phyloP scores from a whole-genome alignment of 2,797 vertebrate species.

The Artibeus jamaicensis region DNA sequence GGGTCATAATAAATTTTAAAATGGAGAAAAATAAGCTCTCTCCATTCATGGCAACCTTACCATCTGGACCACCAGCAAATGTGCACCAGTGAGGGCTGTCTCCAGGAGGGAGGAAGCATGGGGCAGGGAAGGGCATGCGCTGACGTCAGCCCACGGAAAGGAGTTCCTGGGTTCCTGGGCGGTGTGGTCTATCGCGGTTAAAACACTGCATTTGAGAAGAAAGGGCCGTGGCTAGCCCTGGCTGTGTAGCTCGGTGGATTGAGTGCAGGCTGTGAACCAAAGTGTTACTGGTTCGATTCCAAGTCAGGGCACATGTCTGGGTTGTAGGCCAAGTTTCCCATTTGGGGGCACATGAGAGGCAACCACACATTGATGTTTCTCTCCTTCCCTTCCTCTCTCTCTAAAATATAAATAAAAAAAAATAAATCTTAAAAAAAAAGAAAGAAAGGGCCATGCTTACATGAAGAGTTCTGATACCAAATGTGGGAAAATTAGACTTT shows the following conservation, averaged over 20 bases:
- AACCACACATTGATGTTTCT: no score
- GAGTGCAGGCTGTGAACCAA: no score
- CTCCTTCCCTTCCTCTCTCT: no score
- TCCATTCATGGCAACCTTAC: not conserved
- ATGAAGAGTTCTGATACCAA: fast-evolving
- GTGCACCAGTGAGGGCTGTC: not conserved
- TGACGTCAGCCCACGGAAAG: not conserved
- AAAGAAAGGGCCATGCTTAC: not conserved
- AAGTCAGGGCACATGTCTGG: no score
- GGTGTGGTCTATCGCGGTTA: not conserved
- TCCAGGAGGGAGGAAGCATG: not conserved
- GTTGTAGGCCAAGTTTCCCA: no score
- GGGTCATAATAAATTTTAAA: not conserved
- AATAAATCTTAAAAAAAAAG: no score
- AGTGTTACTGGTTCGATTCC: no score
- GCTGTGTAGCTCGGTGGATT: no score
- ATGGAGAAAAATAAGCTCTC: not conserved
- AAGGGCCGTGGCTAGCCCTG: no score
- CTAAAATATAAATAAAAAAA: no score
- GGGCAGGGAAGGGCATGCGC: not conserved
- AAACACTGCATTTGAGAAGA: not conserved
- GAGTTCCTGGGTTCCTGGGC: not conserved
- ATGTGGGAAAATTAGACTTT: not conserved
- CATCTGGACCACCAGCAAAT: not conserved
- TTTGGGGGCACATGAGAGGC: no score